Evolutionary conservation across 2,797 vertebrate genomes (phyloP).

Genomic region (Tauraco hartlaubi): DNA sequence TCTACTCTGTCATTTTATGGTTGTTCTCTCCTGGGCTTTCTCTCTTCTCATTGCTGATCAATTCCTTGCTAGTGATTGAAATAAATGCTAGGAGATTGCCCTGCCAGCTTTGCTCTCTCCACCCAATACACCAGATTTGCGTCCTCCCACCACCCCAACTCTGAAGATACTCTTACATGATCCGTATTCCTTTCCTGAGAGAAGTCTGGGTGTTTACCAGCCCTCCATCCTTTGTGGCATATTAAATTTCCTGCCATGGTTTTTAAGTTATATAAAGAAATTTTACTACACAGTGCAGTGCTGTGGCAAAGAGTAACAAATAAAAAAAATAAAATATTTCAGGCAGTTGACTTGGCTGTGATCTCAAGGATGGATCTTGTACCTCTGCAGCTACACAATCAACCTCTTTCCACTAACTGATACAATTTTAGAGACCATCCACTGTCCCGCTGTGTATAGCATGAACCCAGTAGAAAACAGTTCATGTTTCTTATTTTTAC

Average conservation of each 20-base stretch:
- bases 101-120: neutral
- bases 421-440: neutral
- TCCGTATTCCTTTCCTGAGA: neutral
- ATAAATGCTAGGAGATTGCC: neutral
- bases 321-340: neutral
- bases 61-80: neutral
- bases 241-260: neutral
- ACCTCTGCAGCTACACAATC: neutral
- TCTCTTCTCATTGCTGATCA: neutral
- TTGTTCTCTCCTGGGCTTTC: neutral
- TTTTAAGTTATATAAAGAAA: neutral
- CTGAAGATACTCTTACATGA: neutral
- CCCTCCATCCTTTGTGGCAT: neutral
- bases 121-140: neutral
- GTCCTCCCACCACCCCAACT: neutral
- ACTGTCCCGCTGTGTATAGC: neutral
- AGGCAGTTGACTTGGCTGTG: neutral
- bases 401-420: neutral
- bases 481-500: constrained; percentile 32
- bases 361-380: neutral
- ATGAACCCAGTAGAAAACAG: neutral
- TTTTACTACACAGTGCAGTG: neutral
- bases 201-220: neutral
- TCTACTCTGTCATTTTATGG: neutral
- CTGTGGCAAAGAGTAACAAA: neutral